Base-by-base conservation (phyloP, 1,140 invertebrate species). In the Pseudomyrmex dendroicus region DNA sequence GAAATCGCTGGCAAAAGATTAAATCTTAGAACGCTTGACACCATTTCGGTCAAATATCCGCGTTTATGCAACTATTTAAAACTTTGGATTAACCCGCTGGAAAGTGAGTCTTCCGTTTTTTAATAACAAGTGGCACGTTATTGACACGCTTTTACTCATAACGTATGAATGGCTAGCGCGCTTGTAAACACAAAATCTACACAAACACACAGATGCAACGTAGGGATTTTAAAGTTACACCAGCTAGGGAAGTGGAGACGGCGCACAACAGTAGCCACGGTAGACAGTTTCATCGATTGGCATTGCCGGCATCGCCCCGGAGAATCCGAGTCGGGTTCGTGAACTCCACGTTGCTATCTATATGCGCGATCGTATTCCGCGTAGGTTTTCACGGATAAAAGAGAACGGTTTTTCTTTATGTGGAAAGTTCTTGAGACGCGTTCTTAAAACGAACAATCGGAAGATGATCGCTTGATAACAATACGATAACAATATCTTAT, bases 281-380 rank as follows among this genome's bases (percentile, higher is more conserved):
- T 86, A 92, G 91, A 92, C 91, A 84, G 85, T 87, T 91, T 87
- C 90, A 91, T 91, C 91, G 91, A 92, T 92, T 91, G 90, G 83
- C 88, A 86, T 77, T 89, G 89, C 84, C 83, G 78, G 89, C 86
- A 61, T 64, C 54, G 85, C 77, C 67, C 35, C 8, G 17, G 61
- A 67, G 50, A 68, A 63, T 56, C 35, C 25, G 52, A 76, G 86
- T 64, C 73, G 73, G 86, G 86, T 84, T 82, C 72, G 73, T 88
- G 86, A 88, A 88, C 88, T 84, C 66, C 54, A 22, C 59, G 5
- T 15, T 62, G 74, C 84, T 86, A 67, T 25, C 25, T 84, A 74
- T 84, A 64, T 64, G 52, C 74, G 61, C 72, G 83, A 63, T 12
- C 62, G 68, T 61, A 84, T 87, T 70, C 74, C 44, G 73, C 5